Base-by-base conservation (phyloP, 2,113 vertebrate species). In the Ceratotherium simum region DNA sequence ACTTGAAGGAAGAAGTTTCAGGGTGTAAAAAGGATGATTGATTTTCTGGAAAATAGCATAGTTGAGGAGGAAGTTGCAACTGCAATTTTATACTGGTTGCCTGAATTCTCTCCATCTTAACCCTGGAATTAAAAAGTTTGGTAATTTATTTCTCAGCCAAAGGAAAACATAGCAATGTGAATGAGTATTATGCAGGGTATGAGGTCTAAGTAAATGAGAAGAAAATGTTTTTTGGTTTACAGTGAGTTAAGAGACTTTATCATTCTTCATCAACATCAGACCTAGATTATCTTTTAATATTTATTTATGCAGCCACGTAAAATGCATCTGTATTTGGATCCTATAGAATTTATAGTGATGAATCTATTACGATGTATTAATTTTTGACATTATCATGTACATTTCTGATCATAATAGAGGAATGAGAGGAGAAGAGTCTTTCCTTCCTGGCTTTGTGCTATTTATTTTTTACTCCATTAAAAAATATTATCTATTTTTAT, bases 331-430 rank as follows among this genome's bases (percentile, higher is more conserved):
- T 82, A 62, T 78, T 95, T 83, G 48, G 36, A 72, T 60, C 16
- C 36, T 84, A 3, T 20, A 72, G 62, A 95, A 65, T 72, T 72
- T 78, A 11, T 78, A 72, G 54, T 82, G 51, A 27, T 87, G 54
- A 39, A 42, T 92, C 23, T 87, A 20, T 96, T 70, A 51, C 20
- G 14, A 29, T 88, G 25, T 78, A 56, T 83, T 64, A 31, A 88
- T 69, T 92, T 91, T 84, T 79, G 25, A 79, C 31, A 84, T 83
- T 88, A 80, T 81, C 65, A 62, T 89, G 33, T 89, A 39, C 65
- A 64, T 64, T 72, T 89, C 56, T 81, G 56, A 81, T 51, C 33
- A 39, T 81, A 39, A 62, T 81, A 87, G 12, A 33, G 23, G 31
- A 88, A 46, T 81, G 58, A 84, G 54, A 88, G n/a, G 62, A 23